Evolutionary conservation across 2,888 invertebrate species (phyloP).

Genomic region (Clepsis dumicolana): DNA sequence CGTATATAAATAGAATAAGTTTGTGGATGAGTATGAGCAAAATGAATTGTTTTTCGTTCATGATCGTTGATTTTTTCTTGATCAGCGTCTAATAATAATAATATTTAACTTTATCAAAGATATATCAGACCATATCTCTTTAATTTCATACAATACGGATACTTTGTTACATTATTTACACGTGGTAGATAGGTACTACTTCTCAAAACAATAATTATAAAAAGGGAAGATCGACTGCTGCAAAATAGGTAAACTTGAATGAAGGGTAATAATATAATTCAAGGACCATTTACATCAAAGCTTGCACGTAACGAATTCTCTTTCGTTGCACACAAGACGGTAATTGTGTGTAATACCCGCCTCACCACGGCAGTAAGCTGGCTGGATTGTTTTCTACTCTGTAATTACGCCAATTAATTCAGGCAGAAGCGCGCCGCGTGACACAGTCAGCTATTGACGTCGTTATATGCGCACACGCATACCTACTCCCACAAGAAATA

Average conservation of each 20-base stretch:
- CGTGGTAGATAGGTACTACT: no score
- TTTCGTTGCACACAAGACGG: constrained; percentile 62
- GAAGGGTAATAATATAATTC: constrained; percentile 45
- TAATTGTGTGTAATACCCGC: constrained; percentile 74
- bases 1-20: no score
- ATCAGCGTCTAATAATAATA: no score
- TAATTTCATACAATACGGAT: no score
- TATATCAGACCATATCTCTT: no score
- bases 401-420: constrained; percentile 82
- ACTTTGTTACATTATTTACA: no score
- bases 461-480: constrained; percentile 76
- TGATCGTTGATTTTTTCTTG: no score
- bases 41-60: no score
- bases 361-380: constrained; percentile 71
- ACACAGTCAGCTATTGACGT: constrained; percentile 70
- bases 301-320: constrained; percentile 61
- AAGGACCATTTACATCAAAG: constrained; percentile 52
- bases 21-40: no score
- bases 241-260: not conserved
- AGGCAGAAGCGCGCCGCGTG: constrained; percentile 70
- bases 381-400: constrained; percentile 78
- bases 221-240: no score
- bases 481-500: constrained; percentile 61
- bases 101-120: no score
- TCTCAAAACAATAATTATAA: no score